These are phyloP conservation scores for Miniopterus natalensis DNA, from an alignment of 2,113 vertebrate genomes.

Conservation along the genomic window DNA sequence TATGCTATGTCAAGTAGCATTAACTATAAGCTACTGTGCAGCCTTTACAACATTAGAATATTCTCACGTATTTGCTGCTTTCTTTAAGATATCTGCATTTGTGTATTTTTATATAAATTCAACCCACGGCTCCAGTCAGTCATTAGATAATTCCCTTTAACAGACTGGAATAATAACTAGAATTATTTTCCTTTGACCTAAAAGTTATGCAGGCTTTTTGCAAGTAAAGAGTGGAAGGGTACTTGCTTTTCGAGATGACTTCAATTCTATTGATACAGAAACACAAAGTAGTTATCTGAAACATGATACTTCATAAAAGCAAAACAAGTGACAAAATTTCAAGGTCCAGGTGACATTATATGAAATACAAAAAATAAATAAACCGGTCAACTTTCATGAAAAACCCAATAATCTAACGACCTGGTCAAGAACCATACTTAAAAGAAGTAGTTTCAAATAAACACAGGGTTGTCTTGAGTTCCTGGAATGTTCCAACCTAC, in stretches of 20 bases:
- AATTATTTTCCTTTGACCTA: slow-evolving; percentile 3
- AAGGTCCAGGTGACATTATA: not conserved
- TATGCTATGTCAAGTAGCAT: not conserved
- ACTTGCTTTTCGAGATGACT: slow-evolving; percentile 36
- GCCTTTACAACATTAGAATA: slow-evolving; percentile 19
- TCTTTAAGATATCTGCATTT: slow-evolving; percentile 39
- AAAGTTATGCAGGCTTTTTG: not conserved
- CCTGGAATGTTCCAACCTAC: not conserved
- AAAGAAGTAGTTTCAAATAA: slow-evolving; percentile 39
- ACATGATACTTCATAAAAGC: not conserved
- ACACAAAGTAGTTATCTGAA: not conserved
- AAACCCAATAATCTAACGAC: not conserved
- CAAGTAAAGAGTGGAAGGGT: not conserved
- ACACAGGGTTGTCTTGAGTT: not conserved
- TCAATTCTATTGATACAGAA: not conserved
- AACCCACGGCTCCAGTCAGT: not conserved
- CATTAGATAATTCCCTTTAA: slow-evolving; percentile 23
- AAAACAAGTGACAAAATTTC: not conserved
- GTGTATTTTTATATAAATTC: not conserved
- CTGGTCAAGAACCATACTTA: not conserved
- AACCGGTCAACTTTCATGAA: slow-evolving; percentile 32
- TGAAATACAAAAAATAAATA: not conserved
- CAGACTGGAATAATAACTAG: not conserved
- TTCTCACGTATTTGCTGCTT: not conserved
- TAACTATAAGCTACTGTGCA: not conserved